These are phyloP conservation scores for Eupelmus urozonus DNA, from an alignment of 2,888 invertebrate genomes.

Conservation along the genomic window DNA sequence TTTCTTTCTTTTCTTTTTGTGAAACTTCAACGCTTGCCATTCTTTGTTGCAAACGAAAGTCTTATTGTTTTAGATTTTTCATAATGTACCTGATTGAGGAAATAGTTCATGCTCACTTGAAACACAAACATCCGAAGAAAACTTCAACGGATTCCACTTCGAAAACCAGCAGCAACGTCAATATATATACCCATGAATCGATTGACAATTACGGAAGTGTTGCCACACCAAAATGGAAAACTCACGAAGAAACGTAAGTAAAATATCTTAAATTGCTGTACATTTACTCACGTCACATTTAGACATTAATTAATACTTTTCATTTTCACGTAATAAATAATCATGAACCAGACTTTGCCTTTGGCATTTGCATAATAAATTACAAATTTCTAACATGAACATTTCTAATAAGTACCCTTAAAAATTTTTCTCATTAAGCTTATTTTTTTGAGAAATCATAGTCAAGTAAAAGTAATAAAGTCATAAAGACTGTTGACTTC, in stretches of 20 bases:
- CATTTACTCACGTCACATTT: neutral
- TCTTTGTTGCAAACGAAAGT: neutral
- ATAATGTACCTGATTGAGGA: slow-evolving; percentile 85
- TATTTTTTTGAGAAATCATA: too few relatives aligned
- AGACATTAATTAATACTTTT: neutral
- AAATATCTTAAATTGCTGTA: too few relatives aligned
- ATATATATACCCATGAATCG: slow-evolving; percentile 69
- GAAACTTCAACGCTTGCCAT: too few relatives aligned
- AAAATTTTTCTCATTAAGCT: too few relatives aligned
- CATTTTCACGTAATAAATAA: neutral
- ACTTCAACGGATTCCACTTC: slow-evolving; percentile 60
- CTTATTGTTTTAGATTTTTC: slow-evolving; percentile 68
- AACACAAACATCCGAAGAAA: slow-evolving; percentile 64
- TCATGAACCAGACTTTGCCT: neutral
- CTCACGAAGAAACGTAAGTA: slow-evolving; percentile 59
- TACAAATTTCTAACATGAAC: too few relatives aligned
- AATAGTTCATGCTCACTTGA: slow-evolving; percentile 84
- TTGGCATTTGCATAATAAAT: too few relatives aligned
- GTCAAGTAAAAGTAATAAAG: too few relatives aligned
- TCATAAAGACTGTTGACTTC: too few relatives aligned
- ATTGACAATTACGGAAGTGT: slow-evolving; percentile 68
- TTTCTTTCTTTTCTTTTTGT: neutral
- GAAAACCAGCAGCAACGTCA: slow-evolving; percentile 65
- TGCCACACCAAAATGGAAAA: slow-evolving; percentile 43
- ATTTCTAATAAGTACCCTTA: too few relatives aligned